Base-by-base conservation (phyloP, 2,113 vertebrate genomes). In the Oreochromis tanganicae region DNA sequence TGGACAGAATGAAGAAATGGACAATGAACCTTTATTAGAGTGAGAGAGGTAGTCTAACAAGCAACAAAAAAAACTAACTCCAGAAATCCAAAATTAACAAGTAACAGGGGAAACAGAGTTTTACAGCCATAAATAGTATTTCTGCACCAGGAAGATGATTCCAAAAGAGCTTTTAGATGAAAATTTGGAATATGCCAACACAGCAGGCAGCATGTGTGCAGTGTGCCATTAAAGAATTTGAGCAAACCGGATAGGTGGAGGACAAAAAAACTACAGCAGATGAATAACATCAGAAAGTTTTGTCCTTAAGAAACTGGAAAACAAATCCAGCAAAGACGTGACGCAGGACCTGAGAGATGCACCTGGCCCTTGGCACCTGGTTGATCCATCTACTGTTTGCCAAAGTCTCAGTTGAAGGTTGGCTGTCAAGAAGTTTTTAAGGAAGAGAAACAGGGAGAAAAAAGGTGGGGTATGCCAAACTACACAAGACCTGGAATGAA, bases 301-400 rank as follows among this genome's bases (percentile, higher is more conserved):
- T n/a, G 61, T 66, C 61, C 61, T 36, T n/a, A 0, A 38, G 32
- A 66, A 66, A 66, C 3, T n/a, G 61, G 32, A 0, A 19, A n/a
- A 63, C 14, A 59, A 19, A 11, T 34, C 29, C 59, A 63, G 59
- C 32, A 63, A 63, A 36, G 9, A 66, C 0, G 10, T 38, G 34
- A 66, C 17, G 4, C 34, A 7, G 17, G 19, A 4, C 34, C 3
- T 38, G 6, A 7, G 34, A 0, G 0, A 66, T 0, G 10, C 32
- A 66, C 6, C 29, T 63, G 59, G 9, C 32, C 17, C 32, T n/a
- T 66, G 57, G 57, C 57, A 32, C 57, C 8, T 61, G 57, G 32
- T 66, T 36, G 10, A 66, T 12, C 6, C 6, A 36, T n/a, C 9
- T 66, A 66, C 32, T 66, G 1, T 66, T 66, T 36, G 17, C 21